These are phyloP conservation scores for Pangasius sanitwongsei DNA, from an alignment of 2,797 vertebrate genomes.

Conservation along the genomic window DNA sequence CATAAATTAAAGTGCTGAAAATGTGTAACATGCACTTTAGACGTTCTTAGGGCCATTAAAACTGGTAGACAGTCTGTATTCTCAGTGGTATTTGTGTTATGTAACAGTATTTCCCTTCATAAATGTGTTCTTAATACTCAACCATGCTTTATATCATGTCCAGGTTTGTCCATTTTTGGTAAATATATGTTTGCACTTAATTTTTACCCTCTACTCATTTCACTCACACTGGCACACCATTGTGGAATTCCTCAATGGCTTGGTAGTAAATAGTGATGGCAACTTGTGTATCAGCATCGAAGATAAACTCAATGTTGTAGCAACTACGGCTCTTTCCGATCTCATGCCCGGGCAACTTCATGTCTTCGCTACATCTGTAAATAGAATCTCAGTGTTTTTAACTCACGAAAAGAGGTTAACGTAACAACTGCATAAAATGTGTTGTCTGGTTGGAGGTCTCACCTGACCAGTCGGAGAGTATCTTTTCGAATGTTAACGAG, in stretches of 20 bases:
- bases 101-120: background rate
- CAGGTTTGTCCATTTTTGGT: background rate
- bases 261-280: constrained; percentile 99
- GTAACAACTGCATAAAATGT: background rate
- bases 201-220: background rate
- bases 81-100: background rate
- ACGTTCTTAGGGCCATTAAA: background rate
- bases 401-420: background rate
- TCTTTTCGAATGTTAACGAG: constrained; percentile 98
- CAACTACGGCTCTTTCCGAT: constrained; percentile 79
- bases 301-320: constrained; percentile 98
- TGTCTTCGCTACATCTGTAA: constrained; percentile 87
- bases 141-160: background rate
- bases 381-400: background rate
- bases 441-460: constrained; percentile 52
- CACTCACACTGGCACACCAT: constrained; percentile 90
- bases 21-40: background rate
- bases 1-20: background rate
- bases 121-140: background rate
- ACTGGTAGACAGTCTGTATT: background rate
- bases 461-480: constrained; percentile 93
- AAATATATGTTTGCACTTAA: background rate
- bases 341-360: constrained; percentile 87
- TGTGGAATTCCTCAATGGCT: constrained; percentile 95
- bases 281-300: constrained; percentile 91